phyloP scores from a whole-genome alignment of 2,797 vertebrate species.

The Notamacropus eugenii region DNA sequence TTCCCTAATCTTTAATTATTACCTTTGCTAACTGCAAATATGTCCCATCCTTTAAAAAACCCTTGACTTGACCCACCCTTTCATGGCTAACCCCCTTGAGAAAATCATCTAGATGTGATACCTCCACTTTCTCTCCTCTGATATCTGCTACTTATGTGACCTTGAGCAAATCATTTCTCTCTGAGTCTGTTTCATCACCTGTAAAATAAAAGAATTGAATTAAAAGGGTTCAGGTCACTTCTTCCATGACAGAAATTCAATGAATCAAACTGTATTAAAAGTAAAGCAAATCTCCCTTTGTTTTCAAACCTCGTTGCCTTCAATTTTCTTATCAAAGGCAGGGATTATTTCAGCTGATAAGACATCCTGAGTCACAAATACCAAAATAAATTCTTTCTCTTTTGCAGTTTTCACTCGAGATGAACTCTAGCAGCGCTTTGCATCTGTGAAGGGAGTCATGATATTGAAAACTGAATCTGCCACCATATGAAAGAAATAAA shows the following conservation, averaged over 20 bases:
- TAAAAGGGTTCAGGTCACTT: background rate
- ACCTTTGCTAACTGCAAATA: background rate
- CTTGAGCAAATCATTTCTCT: background rate
- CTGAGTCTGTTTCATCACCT: background rate
- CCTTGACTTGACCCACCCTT: background rate
- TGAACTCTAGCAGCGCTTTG: slow-evolving; percentile 90
- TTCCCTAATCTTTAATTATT: background rate
- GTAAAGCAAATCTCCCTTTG: background rate
- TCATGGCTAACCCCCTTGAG: background rate
- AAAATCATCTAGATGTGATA: background rate
- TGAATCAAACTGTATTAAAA: background rate
- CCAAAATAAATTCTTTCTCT: slow-evolving; percentile 49
- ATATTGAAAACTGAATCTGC: background rate
- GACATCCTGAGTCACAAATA: slow-evolving; percentile 39
- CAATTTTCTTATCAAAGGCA: background rate
- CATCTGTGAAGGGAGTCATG: background rate
- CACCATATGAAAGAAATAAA: background rate
- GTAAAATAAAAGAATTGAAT: background rate
- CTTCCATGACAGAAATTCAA: background rate
- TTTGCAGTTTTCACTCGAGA: slow-evolving; percentile 88
- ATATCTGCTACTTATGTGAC: background rate
- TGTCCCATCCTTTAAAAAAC: too few species aligned
- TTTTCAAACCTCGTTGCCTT: background rate
- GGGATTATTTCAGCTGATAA: slow-evolving; percentile 6
- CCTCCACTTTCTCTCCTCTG: background rate